Evolutionary conservation across 2,888 invertebrate genomes (phyloP).

Genomic region (Meandrusa payeni): DNA sequence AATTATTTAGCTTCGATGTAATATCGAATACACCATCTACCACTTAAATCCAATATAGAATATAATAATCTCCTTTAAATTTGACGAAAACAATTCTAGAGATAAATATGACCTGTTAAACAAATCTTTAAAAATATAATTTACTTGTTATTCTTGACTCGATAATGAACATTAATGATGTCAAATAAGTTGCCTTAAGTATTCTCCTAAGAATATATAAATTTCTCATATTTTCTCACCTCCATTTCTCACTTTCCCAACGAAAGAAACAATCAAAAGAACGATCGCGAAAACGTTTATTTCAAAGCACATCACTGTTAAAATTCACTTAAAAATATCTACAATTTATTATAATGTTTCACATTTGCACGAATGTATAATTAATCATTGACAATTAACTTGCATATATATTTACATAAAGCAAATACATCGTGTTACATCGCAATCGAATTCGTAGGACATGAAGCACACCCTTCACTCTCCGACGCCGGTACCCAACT

Average conservation of each 20-base stretch:
- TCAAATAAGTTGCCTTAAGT: too few species aligned
- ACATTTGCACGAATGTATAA: conserved; percentile 10
- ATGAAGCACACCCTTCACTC: conserved; percentile 1
- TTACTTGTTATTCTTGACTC: too few species aligned
- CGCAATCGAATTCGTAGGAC: not conserved
- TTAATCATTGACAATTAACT: not conserved
- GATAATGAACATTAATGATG: too few species aligned
- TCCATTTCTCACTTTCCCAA: conserved; percentile 59
- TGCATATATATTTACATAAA: not conserved
- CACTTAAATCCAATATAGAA: too few species aligned
- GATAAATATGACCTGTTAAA: too few species aligned
- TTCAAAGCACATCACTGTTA: conserved; percentile 57
- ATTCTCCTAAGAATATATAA: too few species aligned
- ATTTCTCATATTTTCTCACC: conserved; percentile 37
- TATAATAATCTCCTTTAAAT: too few species aligned
- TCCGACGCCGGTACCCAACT: conserved; percentile 11
- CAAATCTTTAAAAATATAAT: too few species aligned
- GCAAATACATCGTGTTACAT: conserved; percentile 9
- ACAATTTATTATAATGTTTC: too few species aligned
- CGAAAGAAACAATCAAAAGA: conserved; percentile 46
- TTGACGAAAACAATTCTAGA: too few species aligned
- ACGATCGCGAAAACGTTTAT: conserved; percentile 46
- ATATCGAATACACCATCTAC: too few species aligned
- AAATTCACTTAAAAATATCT: conserved; percentile 28
- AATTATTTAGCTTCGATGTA: too few species aligned